A percentile compares a stretch with the other conserved stretches of the same genome.
phyloP scores from a whole-genome alignment of 2,888 invertebrate species.

The Parnassius mnemosyne region DNA sequence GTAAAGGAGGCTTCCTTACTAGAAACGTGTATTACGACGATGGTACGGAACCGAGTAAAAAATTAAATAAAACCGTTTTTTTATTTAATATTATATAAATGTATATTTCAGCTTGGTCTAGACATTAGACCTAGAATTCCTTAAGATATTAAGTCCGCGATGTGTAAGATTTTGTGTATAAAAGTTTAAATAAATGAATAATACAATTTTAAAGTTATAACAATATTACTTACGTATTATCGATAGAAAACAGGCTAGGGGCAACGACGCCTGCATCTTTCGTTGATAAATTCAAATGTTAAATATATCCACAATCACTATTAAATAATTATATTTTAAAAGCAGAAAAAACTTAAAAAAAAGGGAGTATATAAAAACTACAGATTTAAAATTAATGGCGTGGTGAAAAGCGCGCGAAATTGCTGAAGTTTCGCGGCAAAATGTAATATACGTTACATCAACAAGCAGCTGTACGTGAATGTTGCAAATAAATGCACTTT shows the following conservation, averaged over 20 bases:
- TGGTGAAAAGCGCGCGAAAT: slow-evolving; percentile 25
- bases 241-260: slow-evolving; percentile 67
- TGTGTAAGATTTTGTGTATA: too few relatives aligned
- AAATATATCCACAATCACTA: background rate
- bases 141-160: too few relatives aligned
- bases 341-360: background rate
- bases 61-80: too few relatives aligned
- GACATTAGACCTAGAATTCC: too few relatives aligned
- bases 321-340: background rate
- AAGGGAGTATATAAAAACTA: background rate
- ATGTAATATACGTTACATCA: background rate
- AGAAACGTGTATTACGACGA: too few relatives aligned
- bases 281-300: background rate
- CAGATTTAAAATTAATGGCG: slow-evolving; percentile 17
- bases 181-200: too few relatives aligned
- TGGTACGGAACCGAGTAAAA: too few relatives aligned
- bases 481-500: background rate
- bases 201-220: background rate
- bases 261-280: slow-evolving; percentile 56
- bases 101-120: too few relatives aligned
- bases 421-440: slow-evolving; percentile 30
- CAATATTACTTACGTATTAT: slow-evolving; percentile 60
- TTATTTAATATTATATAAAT: too few relatives aligned
- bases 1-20: too few relatives aligned
- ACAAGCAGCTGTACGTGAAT: background rate